Base-by-base conservation (phyloP, 2,888 invertebrate species). In the Papilio demoleus region DNA sequence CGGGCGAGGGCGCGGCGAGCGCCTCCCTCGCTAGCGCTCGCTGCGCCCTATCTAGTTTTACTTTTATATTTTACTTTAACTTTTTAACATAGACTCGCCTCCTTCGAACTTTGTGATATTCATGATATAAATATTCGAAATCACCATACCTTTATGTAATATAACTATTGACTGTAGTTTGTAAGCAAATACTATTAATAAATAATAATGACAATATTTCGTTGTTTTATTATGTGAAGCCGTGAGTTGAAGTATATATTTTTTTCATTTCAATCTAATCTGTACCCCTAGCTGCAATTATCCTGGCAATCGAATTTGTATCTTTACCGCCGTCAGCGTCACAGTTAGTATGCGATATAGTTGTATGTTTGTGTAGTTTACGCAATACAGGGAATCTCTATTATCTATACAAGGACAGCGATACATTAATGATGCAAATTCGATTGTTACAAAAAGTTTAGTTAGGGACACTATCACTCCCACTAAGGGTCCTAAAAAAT, bases 41-140 rank as follows among this genome's bases (percentile, higher is more conserved):
- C 79, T 68, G 85, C 86, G 88, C 82, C 91, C 91, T 88, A 75
- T 74, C 80, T 82, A 84, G 82, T 78, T 77, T 78, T 76, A 71
- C 70, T 82, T 85, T 81, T 82, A 82, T 83, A 82, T 82, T 83
- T 82, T 81, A 73, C 79, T 81, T 81, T 79, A 78, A 79, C 79
- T 83, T 81, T 85, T 84, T 88, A 88, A 90, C 84, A 85, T 88
- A 84, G 82, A 87, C 85, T 85, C 90, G 88, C 88, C 88, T 90
- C 83, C 88, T 92, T 91, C 83, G 85, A 90, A 88, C 87, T 89
- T 90, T 92, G 92, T 92, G 92, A 92, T 92, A 92, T 91, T 89
- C 89, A 90, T 86, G 81, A 82, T 88, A 86, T 88, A 86, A 87
- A 85, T 86, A 83, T 87, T 87, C 88, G 85, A 88, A 88, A 87